Base-by-base conservation (phyloP, 2,888 invertebrate genomes). In the Eupithecia tripunctaria region DNA sequence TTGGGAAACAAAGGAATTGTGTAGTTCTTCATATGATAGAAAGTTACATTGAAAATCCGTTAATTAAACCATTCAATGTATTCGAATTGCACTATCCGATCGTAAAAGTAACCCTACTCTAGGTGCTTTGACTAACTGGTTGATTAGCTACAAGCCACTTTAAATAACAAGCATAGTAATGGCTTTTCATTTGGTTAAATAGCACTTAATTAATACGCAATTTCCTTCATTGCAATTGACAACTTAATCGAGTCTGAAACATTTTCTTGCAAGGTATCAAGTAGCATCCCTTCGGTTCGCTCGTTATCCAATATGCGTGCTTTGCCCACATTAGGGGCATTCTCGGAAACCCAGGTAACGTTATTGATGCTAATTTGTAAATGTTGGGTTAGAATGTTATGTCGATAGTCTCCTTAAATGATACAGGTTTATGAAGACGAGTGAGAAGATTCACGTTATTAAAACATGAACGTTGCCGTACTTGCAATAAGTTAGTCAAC, bases 231-330 rank as follows among this genome's bases (percentile, higher is more conserved):
- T 60, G 18, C 60, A 29, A 60, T 60, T 29, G 60, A 60, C 60
- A 29, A 18, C 60, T 18, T 56, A 56, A 56, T 56, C 21, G 8
- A 60, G 60, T 60, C 29, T 29, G 14, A 67, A n/a, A 14, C 62
- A 70, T 78, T 81, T 76, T 73, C 73, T 70, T 56, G 75, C 74
- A 78, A 77, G 67, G 74, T 77, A 73, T 76, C 74, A 67, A 72
- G 71, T 79, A 79, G 67, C 80, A 80, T 77, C 73, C 78, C 76
- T 77, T 79, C 64, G 76, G 72, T 76, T 76, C 32, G 76, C 76
- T 82, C 81, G 80, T 83, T 83, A 79, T 79, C 76, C 72, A 75
- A 81, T 80, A 80, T 79, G 84, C 84, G 78, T 85, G 82, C 75
- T 82, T 73, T 69, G 78, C 76, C 77, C 78, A 78, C 82, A 83